Percentiles rank a stretch among this genome's conserved stretches.
Evolutionary conservation across 2,888 invertebrate genomes (phyloP).

Genomic region (Eretmocerus hayati): DNA sequence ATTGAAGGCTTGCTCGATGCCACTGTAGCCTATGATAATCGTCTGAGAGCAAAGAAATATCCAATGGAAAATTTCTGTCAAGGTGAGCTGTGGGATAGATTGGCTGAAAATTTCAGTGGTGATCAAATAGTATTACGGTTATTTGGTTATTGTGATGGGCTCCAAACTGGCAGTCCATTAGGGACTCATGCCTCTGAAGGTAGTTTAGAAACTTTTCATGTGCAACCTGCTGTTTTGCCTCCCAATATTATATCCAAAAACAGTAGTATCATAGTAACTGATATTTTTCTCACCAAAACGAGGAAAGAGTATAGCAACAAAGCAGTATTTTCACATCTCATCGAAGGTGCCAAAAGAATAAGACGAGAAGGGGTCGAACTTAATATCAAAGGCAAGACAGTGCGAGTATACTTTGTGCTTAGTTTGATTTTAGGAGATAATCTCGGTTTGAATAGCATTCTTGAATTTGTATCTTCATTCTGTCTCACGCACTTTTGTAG

Average conservation of each 20-base stretch:
- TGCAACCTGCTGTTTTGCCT: constrained; percentile 8
- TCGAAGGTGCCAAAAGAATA: constrained; percentile 6
- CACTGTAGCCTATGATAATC: background rate
- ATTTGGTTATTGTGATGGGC: constrained; percentile 22
- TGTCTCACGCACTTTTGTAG: constrained; percentile 8
- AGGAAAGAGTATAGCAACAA: constrained; percentile 15
- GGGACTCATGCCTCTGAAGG: constrained; percentile 19
- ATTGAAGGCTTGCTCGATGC: constrained; percentile 1
- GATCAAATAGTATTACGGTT: constrained; percentile 14
- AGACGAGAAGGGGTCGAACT: constrained; percentile 6
- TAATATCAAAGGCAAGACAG: background rate
- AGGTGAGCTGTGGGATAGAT: constrained; percentile 12
- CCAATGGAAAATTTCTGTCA: constrained; percentile 19
- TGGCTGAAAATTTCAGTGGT: constrained; percentile 11
- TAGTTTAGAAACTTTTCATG: constrained; percentile 20
- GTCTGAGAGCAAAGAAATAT: constrained; percentile 7
- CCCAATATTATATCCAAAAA: constrained; percentile 9
- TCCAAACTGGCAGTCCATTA: constrained; percentile 21
- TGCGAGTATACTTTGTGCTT: constrained; percentile 9
- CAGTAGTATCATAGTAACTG: constrained; percentile 6
- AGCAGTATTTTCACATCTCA: constrained; percentile 8
- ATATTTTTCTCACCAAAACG: constrained; percentile 4
- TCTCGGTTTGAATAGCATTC: constrained; percentile 12
- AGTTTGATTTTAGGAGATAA: constrained; percentile 14
- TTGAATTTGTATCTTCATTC: constrained; percentile 17